Evolutionary conservation across 2,113 vertebrate genomes (phyloP).

Genomic region (Morone saxatilis): DNA sequence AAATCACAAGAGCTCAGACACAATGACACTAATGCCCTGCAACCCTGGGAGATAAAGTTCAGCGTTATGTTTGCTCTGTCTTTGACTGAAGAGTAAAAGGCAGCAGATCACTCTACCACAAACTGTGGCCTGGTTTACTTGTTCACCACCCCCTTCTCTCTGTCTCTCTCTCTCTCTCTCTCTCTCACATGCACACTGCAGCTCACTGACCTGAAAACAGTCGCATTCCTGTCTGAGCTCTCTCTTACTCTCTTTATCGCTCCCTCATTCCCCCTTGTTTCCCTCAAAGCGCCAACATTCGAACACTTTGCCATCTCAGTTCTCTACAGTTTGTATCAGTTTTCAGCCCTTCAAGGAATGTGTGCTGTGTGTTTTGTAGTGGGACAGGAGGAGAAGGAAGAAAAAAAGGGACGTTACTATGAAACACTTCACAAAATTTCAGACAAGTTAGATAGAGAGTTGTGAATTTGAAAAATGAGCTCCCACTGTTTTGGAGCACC

Average conservation of each 20-base stretch:
- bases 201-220: conserved; percentile 86
- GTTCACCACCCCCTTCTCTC: conserved; percentile 56
- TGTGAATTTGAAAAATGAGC: conserved; percentile 34
- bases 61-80: conserved; percentile 48
- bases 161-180: conserved; percentile 49
- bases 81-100: conserved; percentile 54
- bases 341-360: conserved; percentile 41
- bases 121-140: conserved; percentile 71
- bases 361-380: conserved; percentile 7
- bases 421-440: not conserved
- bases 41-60: conserved; percentile 57
- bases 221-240: conserved; percentile 80
- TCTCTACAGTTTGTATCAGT: conserved; percentile 64
- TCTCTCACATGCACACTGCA: conserved; percentile 56
- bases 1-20: conserved; percentile 38
- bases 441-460: not conserved
- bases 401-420: not conserved
- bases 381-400: not conserved
- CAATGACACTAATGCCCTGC: conserved; percentile 41
- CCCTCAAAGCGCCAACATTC: conserved; percentile 52
- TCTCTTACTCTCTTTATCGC: conserved; percentile 58
- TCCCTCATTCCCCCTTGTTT: conserved; percentile 57
- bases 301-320: conserved; percentile 53
- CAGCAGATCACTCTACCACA: conserved; percentile 55
- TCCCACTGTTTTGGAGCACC: not conserved